Percentiles rank a stretch among this genome's conserved stretches.
phyloP scores from a whole-genome alignment of 2,888 invertebrate species.

The Cantharis rustica region DNA sequence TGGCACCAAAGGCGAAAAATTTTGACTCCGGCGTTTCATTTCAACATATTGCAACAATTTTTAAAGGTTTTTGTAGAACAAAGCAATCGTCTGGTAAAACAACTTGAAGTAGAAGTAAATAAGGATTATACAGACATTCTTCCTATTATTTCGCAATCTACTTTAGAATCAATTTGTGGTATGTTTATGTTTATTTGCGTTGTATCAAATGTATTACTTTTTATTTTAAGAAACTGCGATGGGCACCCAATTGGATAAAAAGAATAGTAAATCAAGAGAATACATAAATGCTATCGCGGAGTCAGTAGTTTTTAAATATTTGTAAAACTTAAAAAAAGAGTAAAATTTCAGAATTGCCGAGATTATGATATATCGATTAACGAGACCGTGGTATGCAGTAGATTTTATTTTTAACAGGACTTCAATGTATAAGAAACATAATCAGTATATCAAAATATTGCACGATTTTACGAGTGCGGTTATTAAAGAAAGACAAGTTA shows the following conservation, averaged over 20 bases:
- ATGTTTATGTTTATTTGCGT: neutral
- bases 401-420: conserved; percentile 30
- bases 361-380: conserved; percentile 33
- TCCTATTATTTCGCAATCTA: neutral
- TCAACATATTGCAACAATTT: neutral
- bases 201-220: neutral
- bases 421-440: conserved; percentile 6
- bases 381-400: conserved; percentile 38
- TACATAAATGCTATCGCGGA: conserved; percentile 61
- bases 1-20: neutral
- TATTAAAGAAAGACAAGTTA: conserved; percentile 35
- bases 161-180: neutral
- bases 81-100: neutral
- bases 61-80: neutral
- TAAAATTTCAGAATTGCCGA: conserved; percentile 44
- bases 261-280: conserved; percentile 24
- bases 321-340: neutral
- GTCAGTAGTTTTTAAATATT: conserved; percentile 48
- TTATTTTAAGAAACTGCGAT: conserved; percentile 66
- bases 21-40: neutral
- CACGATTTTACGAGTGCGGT: conserved; percentile 41
- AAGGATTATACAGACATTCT: neutral
- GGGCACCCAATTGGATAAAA: conserved; percentile 66
- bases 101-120: neutral
- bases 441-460: conserved; percentile 25